Evolutionary conservation across 2,113 vertebrate genomes (phyloP).

Genomic region (Entelurus aequoreus): DNA sequence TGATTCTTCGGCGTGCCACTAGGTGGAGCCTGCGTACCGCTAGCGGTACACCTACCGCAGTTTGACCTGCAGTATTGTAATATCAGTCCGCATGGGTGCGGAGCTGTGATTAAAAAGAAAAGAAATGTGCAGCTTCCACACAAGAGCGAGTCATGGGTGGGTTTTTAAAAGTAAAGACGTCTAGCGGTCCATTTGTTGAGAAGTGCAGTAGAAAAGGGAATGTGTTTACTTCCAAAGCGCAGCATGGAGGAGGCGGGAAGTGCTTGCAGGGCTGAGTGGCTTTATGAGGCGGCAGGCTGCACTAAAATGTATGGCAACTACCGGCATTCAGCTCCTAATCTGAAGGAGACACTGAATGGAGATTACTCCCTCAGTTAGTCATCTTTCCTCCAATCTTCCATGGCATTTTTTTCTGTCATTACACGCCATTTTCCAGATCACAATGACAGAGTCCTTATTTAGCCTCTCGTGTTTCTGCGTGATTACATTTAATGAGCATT

Average conservation of each 20-base stretch:
- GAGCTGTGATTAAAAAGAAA: slow-evolving; percentile 27
- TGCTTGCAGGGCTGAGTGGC: slow-evolving; percentile 40
- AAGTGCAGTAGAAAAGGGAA: slow-evolving; percentile 15
- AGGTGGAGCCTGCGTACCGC: too few relatives aligned
- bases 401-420: slow-evolving; percentile 58
- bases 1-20: too few relatives aligned
- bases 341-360: slow-evolving; percentile 54
- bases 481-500: slow-evolving; percentile 65
- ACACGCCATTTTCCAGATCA: slow-evolving; percentile 52
- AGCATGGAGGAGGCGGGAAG: slow-evolving; percentile 47
- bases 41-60: too few relatives aligned
- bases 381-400: slow-evolving; percentile 58
- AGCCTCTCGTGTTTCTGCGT: slow-evolving; percentile 58
- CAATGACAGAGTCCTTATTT: slow-evolving; percentile 68
- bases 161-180: slow-evolving; percentile 23
- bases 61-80: slow-evolving; percentile 3
- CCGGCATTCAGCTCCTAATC: slow-evolving; percentile 43
- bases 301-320: slow-evolving; percentile 42
- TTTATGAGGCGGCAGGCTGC: slow-evolving; percentile 43
- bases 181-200: slow-evolving; percentile 47
- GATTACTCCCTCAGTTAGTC: slow-evolving; percentile 63
- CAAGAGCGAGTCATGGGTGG: slow-evolving; percentile 18
- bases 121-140: background rate
- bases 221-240: slow-evolving; percentile 57
- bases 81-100: slow-evolving; percentile 56